Percentiles rank a stretch among this genome's conserved stretches.
These are phyloP conservation scores for Alces alces DNA, from an alignment of 2,113 vertebrate species.

Conservation along the genomic window DNA sequence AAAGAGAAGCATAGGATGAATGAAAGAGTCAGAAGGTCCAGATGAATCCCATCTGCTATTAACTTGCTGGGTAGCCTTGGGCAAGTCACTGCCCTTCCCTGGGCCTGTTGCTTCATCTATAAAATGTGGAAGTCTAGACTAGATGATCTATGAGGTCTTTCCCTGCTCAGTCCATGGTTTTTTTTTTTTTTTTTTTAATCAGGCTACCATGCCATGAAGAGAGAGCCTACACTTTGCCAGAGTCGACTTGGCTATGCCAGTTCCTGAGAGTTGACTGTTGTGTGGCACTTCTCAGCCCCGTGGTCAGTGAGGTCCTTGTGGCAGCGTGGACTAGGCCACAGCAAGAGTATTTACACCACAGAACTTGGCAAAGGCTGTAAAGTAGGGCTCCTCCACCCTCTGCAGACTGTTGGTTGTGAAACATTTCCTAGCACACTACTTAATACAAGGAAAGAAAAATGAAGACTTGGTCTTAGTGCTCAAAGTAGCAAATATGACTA, in stretches of 20 bases:
- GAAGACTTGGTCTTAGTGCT: neutral
- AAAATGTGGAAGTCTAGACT: neutral
- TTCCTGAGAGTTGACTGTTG: neutral
- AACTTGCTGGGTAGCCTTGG: neutral
- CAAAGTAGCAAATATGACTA: neutral
- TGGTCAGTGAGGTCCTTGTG: neutral
- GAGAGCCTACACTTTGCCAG: neutral
- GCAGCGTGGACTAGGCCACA: neutral
- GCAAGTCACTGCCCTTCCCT: neutral
- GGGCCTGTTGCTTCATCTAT: neutral
- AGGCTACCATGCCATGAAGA: neutral
- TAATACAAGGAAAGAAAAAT: neutral
- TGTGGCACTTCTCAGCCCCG: neutral
- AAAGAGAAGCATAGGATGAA: neutral
- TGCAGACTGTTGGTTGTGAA: neutral
- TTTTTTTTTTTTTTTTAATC: neutral
- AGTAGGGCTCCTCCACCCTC: neutral
- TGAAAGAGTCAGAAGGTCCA: neutral
- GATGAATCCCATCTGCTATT: neutral
- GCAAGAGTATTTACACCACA: neutral
- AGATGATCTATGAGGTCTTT: neutral
- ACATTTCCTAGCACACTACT: neutral
- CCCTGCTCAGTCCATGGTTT: neutral
- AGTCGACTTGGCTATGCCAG: neutral
- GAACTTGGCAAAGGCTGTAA: neutral